These are phyloP conservation scores for Drosophila pseudoananassae DNA, from an alignment of 1,140 invertebrate genomes.

Conservation along the genomic window DNA sequence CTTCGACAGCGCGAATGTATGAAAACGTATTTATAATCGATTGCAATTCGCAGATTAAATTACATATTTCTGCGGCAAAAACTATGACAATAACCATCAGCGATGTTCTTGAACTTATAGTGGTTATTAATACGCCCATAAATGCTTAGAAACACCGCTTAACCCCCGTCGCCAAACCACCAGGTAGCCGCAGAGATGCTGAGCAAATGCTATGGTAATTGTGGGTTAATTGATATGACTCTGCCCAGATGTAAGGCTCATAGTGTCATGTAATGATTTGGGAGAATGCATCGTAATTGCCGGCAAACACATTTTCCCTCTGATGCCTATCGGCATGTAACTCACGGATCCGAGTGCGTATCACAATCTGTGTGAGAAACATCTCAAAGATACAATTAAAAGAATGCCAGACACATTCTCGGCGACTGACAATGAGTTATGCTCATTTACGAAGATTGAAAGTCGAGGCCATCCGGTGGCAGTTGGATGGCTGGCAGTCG, in stretches of 20 bases:
- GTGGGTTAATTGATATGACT: constrained; percentile 54
- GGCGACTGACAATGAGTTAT: constrained; percentile 32
- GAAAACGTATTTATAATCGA: constrained; percentile 44
- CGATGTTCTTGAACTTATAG: constrained; percentile 63
- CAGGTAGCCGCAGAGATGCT: constrained; percentile 19
- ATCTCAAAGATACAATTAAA: constrained; percentile 31
- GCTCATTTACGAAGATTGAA: constrained; percentile 45
- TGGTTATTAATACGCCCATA: constrained; percentile 49
- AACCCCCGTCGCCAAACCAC: constrained; percentile 31
- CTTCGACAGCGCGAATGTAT: constrained; percentile 18
- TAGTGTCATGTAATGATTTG: constrained; percentile 16
- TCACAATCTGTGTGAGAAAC: constrained; percentile 46
- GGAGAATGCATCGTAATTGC: constrained; percentile 55
- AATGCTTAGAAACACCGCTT: constrained; percentile 44
- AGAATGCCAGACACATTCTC: constrained; percentile 48
- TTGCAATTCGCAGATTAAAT: constrained; percentile 51
- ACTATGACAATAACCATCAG: constrained; percentile 73
- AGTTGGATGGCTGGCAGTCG: constrained; percentile 14
- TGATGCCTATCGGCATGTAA: constrained; percentile 54
- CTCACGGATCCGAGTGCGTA: constrained; percentile 33
- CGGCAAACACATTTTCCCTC: constrained; percentile 32
- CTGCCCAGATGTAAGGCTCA: constrained; percentile 48
- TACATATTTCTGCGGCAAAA: constrained; percentile 40
- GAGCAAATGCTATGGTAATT: constrained; percentile 65
- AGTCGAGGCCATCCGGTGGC: constrained; percentile 73